phyloP scores from a whole-genome alignment of 92 coral and sea anemone genomes.

The Porites lobata region DNA sequence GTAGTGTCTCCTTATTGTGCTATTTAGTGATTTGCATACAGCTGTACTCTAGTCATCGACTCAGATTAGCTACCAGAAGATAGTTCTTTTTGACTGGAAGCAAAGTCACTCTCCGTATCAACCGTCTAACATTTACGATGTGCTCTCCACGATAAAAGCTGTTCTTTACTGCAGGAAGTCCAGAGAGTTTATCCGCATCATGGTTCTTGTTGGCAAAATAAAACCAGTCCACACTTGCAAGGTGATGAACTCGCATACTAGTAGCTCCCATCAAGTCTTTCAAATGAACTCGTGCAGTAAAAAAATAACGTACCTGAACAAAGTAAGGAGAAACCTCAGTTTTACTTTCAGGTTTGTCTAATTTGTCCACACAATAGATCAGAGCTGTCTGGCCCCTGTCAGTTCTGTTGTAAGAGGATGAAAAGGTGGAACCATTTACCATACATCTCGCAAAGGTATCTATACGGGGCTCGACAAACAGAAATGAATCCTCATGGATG shows the following conservation, averaged over 20 bases:
- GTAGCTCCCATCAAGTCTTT: not conserved
- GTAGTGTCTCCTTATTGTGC: too few species aligned
- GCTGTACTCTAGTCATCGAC: not conserved
- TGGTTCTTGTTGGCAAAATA: conserved; percentile 19
- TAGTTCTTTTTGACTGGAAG: not conserved
- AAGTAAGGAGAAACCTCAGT: conserved; percentile 34
- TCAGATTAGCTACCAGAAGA: not conserved
- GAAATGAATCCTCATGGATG: not conserved
- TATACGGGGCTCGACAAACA: conserved; percentile 40
- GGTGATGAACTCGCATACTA: not conserved
- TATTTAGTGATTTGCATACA: too few species aligned
- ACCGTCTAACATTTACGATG: conserved; percentile 1
- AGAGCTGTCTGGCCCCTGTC: conserved; percentile 43
- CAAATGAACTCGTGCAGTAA: conserved; percentile 33
- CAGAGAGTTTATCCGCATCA: not conserved
- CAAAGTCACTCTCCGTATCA: conserved; percentile 6
- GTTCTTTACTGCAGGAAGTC: conserved; percentile 10
- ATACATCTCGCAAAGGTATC: conserved; percentile 60
- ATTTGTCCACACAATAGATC: conserved; percentile 34
- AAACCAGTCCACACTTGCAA: conserved; percentile 46
- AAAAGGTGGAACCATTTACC: conserved; percentile 54
- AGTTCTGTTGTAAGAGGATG: conserved; percentile 46
- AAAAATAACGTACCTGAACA: conserved; percentile 46
- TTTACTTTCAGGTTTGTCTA: conserved; percentile 5
- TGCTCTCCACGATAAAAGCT: conserved; percentile 17